phyloP scores from a whole-genome alignment of 1,140 invertebrate genomes.

The Zaprionus lachaisei region DNA sequence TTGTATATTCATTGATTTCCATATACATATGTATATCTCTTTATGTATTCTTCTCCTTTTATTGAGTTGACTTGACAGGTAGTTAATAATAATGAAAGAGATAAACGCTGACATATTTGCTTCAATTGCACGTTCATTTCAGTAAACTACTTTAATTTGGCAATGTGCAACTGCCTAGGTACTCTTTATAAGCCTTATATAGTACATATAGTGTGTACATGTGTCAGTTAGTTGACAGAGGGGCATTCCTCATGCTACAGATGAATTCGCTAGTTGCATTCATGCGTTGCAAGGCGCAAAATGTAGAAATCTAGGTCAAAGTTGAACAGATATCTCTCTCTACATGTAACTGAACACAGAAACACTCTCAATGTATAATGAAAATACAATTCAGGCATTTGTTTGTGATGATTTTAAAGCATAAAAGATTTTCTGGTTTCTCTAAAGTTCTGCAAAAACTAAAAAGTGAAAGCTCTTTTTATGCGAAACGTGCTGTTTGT shows the following conservation, averaged over 20 bases:
- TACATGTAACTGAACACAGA: not conserved
- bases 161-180: not conserved
- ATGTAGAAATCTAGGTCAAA: conserved; percentile 39
- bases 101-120: conserved; percentile 44
- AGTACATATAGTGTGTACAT: not conserved
- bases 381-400: not conserved
- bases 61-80: not conserved
- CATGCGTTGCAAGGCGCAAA: conserved; percentile 32
- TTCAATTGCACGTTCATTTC: conserved; percentile 58
- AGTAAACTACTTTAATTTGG: conserved; percentile 18
- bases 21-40: not conserved
- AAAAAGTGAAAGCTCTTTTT: not conserved
- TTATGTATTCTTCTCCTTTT: not conserved
- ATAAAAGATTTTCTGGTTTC: not conserved
- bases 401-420: not conserved
- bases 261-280: conserved; percentile 23
- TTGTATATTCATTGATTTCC: not conserved
- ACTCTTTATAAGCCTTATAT: not conserved
- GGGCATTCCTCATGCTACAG: conserved; percentile 21
- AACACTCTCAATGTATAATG: not conserved
- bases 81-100: conserved; percentile 38
- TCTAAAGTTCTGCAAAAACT: not conserved
- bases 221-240: not conserved
- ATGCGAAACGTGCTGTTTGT: conserved; percentile 3
- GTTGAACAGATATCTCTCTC: conserved; percentile 30